Evolutionary conservation across 1,140 invertebrate species (phyloP).

Genomic region (Platyscapa corneri): DNA sequence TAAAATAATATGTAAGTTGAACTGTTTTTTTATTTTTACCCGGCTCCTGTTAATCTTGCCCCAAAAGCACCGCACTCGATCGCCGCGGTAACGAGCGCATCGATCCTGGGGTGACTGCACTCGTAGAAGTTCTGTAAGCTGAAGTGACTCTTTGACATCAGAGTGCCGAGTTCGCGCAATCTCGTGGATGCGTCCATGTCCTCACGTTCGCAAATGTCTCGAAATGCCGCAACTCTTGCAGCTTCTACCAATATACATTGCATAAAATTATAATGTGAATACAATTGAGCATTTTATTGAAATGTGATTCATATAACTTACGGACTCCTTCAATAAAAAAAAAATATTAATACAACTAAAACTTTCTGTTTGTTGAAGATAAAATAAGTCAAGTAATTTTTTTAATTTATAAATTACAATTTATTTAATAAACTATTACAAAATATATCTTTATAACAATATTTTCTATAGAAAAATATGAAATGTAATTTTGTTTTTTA

Average conservation of each 20-base stretch:
- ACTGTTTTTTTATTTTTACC: constrained; percentile 78
- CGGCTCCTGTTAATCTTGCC: constrained; percentile 94
- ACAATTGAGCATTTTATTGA: too few species aligned
- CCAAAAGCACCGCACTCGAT: constrained; percentile 83
- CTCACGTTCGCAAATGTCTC: constrained; percentile 68
- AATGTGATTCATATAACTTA: too few species aligned
- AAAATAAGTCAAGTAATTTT: too few species aligned
- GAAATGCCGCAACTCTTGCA: constrained; percentile 72
- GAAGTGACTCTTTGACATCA: constrained; percentile 93
- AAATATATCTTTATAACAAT: too few species aligned
- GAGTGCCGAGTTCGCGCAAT: constrained; percentile 80
- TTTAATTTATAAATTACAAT: too few species aligned
- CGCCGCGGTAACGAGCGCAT: constrained; percentile 88
- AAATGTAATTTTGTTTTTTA: too few species aligned
- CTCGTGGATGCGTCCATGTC: constrained; percentile 65
- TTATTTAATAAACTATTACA: too few species aligned
- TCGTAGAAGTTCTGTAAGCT: constrained; percentile 92
- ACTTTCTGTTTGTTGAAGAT: too few species aligned
- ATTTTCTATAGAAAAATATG: too few species aligned
- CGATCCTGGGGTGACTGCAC: constrained; percentile 93
- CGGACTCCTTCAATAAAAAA: too few species aligned
- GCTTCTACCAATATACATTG: constrained; percentile 70
- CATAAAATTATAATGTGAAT: neutral
- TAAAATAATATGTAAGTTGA: neutral
- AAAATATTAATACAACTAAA: too few species aligned